phyloP scores from a whole-genome alignment of 2,888 invertebrate species.

The Cybosia mesomella region DNA sequence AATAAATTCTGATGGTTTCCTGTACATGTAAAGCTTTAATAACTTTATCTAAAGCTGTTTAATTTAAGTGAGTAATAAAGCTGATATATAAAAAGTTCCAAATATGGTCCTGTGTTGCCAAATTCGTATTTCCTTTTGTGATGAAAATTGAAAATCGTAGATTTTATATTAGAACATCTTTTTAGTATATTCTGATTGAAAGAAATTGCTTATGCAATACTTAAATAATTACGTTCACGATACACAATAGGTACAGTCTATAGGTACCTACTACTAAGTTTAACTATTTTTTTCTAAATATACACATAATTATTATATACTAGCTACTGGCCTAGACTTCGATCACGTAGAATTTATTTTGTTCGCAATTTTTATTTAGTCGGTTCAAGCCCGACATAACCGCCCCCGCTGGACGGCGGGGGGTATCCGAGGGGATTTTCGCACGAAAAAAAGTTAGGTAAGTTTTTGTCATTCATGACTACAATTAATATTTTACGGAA shows the following conservation, averaged over 20 bases:
- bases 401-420: no score
- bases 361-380: no score
- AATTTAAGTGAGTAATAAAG: slow-evolving; percentile 17
- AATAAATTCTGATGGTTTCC: slow-evolving; percentile 44
- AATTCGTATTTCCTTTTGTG: slow-evolving; percentile 18
- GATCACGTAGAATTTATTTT: no score
- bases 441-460: no score
- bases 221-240: no score
- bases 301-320: no score
- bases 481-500: not conserved
- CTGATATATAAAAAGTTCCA: slow-evolving; percentile 12
- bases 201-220: not conserved
- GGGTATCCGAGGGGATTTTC: no score
- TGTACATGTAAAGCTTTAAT: slow-evolving; percentile 26
- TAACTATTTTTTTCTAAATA: no score
- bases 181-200: not conserved
- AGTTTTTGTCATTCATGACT: not conserved
- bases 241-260: no score
- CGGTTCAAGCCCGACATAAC: no score
- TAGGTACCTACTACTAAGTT: no score
- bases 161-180: not conserved
- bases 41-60: slow-evolving; percentile 38
- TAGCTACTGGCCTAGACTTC: no score
- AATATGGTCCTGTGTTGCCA: slow-evolving; percentile 23
- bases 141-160: not conserved